Conservation (phyloP, 1,140 invertebrate genomes). For the Prorops nasuta region DNA sequence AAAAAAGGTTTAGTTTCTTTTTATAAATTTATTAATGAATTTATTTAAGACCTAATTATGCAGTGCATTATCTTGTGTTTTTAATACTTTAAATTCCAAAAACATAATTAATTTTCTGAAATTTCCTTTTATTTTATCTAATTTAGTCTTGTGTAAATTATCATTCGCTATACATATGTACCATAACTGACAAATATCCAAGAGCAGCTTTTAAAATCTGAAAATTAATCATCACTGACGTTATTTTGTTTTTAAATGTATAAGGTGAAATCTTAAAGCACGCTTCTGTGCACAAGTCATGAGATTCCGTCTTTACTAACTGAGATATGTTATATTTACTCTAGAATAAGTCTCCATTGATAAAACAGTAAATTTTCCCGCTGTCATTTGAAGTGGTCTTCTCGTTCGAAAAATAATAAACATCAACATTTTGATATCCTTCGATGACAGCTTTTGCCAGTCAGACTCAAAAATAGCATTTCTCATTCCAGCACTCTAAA, state of each 20-base stretch:
- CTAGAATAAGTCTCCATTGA: too few relatives aligned
- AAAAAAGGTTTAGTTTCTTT: too few relatives aligned
- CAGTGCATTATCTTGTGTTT: too few relatives aligned
- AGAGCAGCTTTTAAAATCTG: constrained; percentile 31
- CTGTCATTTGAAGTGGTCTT: constrained; percentile 30
- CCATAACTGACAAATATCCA: constrained; percentile 32
- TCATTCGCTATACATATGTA: constrained; percentile 19
- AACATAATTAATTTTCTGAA: background rate
- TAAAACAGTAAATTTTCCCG: constrained; percentile 32
- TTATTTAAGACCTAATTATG: too few relatives aligned
- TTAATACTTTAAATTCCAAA: too few relatives aligned
- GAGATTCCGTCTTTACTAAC: too few relatives aligned
- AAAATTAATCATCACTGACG: constrained; percentile 10
- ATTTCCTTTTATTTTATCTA: background rate
- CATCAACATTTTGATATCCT: constrained; percentile 22
- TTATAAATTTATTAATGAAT: too few relatives aligned
- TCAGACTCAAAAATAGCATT: constrained; percentile 31
- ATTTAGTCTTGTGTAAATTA: constrained; percentile 2
- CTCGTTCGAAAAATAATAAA: constrained; percentile 35
- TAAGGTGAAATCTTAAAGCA: too few relatives aligned
- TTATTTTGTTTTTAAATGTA: too few relatives aligned
- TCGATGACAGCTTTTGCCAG: constrained; percentile 33
- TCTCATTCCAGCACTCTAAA: constrained; percentile 32
- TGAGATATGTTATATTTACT: too few relatives aligned
- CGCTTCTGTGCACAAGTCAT: too few relatives aligned